phyloP scores from a whole-genome alignment of 2,888 invertebrate genomes.

The Oithona nana region DNA sequence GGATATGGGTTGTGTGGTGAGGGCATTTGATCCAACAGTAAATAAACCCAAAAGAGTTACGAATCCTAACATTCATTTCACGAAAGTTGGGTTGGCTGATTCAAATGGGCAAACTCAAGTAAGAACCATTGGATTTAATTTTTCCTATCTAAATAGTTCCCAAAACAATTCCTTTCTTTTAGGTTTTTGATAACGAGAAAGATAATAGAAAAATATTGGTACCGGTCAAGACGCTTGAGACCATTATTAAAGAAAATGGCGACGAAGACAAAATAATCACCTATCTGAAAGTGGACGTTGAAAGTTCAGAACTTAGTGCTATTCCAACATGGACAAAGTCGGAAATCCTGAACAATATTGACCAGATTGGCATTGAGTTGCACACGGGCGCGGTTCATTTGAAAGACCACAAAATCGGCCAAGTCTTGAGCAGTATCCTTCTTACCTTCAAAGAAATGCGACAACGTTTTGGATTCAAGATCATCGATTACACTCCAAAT shows the following conservation, averaged over 20 bases:
- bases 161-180: too few species aligned
- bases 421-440: neutral
- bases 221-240: neutral
- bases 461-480: neutral
- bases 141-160: too few species aligned
- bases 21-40: conserved; percentile 17
- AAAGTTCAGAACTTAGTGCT: conserved; percentile 5
- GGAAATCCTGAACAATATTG: neutral
- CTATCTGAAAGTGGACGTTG: conserved; percentile 18
- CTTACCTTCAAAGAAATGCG: neutral
- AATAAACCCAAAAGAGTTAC: neutral
- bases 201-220: neutral
- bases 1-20: conserved; percentile 15
- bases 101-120: too few species aligned
- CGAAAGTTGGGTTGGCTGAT: neutral
- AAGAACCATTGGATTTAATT: too few species aligned
- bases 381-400: neutral
- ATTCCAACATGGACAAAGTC: neutral
- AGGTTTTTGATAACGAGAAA: neutral
- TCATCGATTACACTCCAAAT: neutral
- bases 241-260: neutral
- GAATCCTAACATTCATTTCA: neutral
- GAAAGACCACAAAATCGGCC: neutral
- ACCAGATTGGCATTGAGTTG: conserved; percentile 21
- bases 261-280: conserved; percentile 2